These are phyloP conservation scores for Plebejus melissa DNA, from an alignment of 2,888 invertebrate species.

Conservation along the genomic window DNA sequence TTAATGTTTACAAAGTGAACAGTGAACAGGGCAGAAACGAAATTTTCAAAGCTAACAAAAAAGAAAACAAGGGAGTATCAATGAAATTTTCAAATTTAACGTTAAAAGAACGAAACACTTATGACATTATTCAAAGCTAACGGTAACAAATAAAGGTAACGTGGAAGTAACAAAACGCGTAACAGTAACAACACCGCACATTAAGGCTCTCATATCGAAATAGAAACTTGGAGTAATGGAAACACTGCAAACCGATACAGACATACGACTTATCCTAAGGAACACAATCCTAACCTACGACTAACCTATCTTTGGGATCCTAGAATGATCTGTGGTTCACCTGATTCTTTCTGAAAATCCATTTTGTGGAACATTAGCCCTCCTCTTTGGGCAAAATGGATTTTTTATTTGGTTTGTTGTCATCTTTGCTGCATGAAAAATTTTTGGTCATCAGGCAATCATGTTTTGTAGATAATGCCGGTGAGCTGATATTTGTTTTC, in stretches of 20 bases:
- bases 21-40: too few species aligned
- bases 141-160: conserved; percentile 45
- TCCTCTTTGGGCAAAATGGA: conserved; percentile 7
- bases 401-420: conserved; percentile 5
- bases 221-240: not conserved
- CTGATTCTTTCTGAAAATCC: conserved; percentile 4
- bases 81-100: not conserved
- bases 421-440: conserved; percentile 7
- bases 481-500: not conserved
- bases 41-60: too few species aligned
- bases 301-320: conserved; percentile 31
- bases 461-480: not conserved
- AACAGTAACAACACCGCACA: conserved; percentile 66
- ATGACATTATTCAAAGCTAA: conserved; percentile 16
- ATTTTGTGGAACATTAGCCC: conserved; percentile 4
- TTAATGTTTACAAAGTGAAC: not conserved
- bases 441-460: not conserved
- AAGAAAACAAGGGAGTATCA: not conserved
- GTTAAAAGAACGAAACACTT: not conserved
- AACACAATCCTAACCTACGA: conserved; percentile 42
- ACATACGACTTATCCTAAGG: conserved; percentile 35
- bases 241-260: conserved; percentile 13
- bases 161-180: conserved; percentile 45
- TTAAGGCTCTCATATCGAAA: conserved; percentile 54
- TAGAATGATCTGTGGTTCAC: conserved; percentile 20